Percentiles rank a stretch among this genome's conserved stretches.
These are phyloP conservation scores for Patiria miniata DNA, from an alignment of 35 echinoderm and acorn worm species.

Conservation along the genomic window DNA sequence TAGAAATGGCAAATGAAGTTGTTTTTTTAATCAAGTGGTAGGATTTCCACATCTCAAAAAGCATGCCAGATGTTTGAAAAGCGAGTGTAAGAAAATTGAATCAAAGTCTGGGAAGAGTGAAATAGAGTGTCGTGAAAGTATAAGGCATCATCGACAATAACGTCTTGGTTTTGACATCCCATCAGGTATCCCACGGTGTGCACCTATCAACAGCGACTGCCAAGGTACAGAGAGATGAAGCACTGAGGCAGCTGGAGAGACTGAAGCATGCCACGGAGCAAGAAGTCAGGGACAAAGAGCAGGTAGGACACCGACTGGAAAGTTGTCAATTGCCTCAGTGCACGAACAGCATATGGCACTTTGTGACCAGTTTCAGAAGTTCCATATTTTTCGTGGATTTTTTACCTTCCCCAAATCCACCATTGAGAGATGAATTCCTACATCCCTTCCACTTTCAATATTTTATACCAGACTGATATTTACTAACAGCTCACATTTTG, in stretches of 20 bases:
- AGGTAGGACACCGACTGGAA: conserved; percentile 46
- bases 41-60: too few species aligned
- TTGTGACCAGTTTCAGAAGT: too few species aligned
- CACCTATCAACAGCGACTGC: conserved; percentile 75
- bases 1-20: too few species aligned
- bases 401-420: neutral
- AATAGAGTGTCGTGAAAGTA: too few species aligned
- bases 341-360: too few species aligned
- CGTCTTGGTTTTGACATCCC: neutral
- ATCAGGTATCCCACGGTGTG: conserved; percentile 76
- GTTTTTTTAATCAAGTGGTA: too few species aligned
- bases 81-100: too few species aligned
- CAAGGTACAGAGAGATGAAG: conserved; percentile 94
- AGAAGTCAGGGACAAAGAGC: conserved; percentile 73
- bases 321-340: too few species aligned
- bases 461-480: neutral
- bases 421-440: neutral
- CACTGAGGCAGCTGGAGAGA: conserved; percentile 86
- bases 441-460: neutral
- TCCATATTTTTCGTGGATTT: too few species aligned
- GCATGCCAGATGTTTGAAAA: too few species aligned
- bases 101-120: too few species aligned
- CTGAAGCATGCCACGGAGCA: conserved; percentile 50
- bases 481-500: too few species aligned
- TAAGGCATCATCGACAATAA: neutral